These are phyloP conservation scores for Tolmerus cingulatus DNA, from an alignment of 2,888 invertebrate genomes.

Conservation along the genomic window DNA sequence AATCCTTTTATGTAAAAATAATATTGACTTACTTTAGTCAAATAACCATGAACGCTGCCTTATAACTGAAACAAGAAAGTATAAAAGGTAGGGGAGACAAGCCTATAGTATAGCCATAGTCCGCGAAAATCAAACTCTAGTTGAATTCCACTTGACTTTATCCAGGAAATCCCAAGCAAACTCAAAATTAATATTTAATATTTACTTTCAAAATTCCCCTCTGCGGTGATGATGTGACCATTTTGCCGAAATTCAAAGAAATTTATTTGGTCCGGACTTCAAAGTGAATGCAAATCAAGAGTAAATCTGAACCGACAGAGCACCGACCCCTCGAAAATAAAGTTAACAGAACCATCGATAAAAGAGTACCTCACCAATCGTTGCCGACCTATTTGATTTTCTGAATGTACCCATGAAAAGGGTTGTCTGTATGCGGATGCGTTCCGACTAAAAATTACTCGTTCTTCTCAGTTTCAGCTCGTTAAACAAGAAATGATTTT, in stretches of 20 bases:
- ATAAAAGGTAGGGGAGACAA: no score
- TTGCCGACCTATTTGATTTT: neutral
- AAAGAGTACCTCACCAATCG: neutral
- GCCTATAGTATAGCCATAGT: neutral
- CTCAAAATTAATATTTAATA: constrained; percentile 26
- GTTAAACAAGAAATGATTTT: neutral
- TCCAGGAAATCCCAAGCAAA: neutral
- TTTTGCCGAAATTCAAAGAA: neutral
- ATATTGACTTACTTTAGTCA: neutral
- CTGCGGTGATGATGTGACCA: neutral
- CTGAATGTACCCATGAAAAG: neutral
- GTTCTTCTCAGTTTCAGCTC: neutral
- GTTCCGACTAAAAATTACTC: neutral
- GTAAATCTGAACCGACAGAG: neutral
- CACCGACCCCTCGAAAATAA: neutral
- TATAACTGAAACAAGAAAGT: no score
- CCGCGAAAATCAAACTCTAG: neutral
- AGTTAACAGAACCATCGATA: neutral
- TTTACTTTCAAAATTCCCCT: constrained; percentile 12
- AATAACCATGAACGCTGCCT: neutral
- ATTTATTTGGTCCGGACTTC: neutral
- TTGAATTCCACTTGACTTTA: neutral
- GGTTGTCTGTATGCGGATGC: neutral
- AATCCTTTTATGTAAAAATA: neutral
- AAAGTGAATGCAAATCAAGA: constrained; percentile 24